Conservation (phyloP, 2,113 vertebrate species). For the Phoxinus phoxinus region DNA sequence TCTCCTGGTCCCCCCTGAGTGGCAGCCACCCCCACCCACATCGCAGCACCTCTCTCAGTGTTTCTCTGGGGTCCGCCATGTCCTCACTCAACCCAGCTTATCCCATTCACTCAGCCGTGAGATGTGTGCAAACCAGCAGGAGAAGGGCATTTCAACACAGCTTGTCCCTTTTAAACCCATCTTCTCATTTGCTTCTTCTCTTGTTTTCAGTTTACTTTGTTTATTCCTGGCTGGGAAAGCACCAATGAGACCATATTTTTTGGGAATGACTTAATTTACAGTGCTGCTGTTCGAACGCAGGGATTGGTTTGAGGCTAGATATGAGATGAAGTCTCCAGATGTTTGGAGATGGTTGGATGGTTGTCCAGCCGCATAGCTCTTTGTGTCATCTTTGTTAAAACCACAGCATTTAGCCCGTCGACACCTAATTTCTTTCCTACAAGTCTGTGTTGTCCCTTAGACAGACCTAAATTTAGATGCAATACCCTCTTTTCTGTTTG, state of each 20-base stretch:
- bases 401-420: background rate
- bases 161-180: slow-evolving; percentile 34
- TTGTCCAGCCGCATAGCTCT: slow-evolving; percentile 14
- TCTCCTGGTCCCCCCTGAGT: slow-evolving; percentile 76
- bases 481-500: background rate
- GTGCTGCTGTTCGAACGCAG: slow-evolving; percentile 20
- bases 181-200: slow-evolving; percentile 25
- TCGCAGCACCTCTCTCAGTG: slow-evolving; percentile 78
- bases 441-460: slow-evolving; percentile 34
- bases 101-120: slow-evolving; percentile 43
- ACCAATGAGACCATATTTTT: background rate
- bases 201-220: slow-evolving; percentile 17
- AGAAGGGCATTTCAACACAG: slow-evolving; percentile 52
- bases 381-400: background rate
- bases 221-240: slow-evolving; percentile 22
- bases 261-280: background rate
- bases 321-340: background rate
- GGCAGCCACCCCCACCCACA: slow-evolving; percentile 71
- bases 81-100: slow-evolving; percentile 59
- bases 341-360: background rate
- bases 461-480: background rate
- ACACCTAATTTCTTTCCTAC: background rate
- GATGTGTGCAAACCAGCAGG: slow-evolving; percentile 46
- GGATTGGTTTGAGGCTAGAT: slow-evolving; percentile 39
- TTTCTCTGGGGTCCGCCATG: slow-evolving; percentile 75